These are phyloP conservation scores for Adela reaumurella DNA, from an alignment of 2,888 invertebrate species.

Conservation along the genomic window DNA sequence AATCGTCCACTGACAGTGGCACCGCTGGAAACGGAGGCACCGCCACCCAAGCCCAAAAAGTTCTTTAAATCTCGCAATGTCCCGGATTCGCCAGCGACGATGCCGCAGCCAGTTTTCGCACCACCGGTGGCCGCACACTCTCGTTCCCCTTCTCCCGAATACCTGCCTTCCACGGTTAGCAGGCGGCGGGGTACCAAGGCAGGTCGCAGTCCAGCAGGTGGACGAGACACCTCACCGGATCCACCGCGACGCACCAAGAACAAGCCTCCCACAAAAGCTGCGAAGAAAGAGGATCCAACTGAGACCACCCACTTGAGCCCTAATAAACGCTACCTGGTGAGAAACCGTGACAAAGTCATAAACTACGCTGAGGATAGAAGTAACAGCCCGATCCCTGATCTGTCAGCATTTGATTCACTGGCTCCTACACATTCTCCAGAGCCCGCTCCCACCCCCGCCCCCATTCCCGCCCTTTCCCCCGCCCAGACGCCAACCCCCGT, in stretches of 20 bases:
- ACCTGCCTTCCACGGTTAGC: conserved; percentile 24
- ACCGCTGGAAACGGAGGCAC: conserved; percentile 47
- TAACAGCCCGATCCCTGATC: conserved; percentile 48
- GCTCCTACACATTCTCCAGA: conserved; percentile 35
- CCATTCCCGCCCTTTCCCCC: conserved; percentile 12
- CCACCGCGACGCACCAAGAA: neutral
- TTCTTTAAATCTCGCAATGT: conserved; percentile 85
- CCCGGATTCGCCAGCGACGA: conserved; percentile 45
- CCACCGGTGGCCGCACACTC: conserved; percentile 44
- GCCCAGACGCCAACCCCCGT: conserved; percentile 20
- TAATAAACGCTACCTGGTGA: conserved; percentile 47
- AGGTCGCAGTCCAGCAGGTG: conserved; percentile 9
- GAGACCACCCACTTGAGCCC: conserved; percentile 41
- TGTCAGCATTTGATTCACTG: neutral
- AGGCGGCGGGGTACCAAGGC: conserved; percentile 30
- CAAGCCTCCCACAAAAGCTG: conserved; percentile 26
- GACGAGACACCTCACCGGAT: conserved; percentile 13
- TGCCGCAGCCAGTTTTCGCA: conserved; percentile 50
- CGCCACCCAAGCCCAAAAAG: conserved; percentile 76
- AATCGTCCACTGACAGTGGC: conserved; percentile 54
- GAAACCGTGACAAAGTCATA: conserved; percentile 58
- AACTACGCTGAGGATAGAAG: conserved; percentile 63
- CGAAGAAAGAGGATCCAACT: conserved; percentile 40
- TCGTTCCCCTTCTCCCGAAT: conserved; percentile 37
- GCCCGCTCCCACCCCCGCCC: conserved; percentile 8